Evolutionary conservation across 2,113 vertebrate species (phyloP).

Genomic region (Tretioscincus oriximinensis): DNA sequence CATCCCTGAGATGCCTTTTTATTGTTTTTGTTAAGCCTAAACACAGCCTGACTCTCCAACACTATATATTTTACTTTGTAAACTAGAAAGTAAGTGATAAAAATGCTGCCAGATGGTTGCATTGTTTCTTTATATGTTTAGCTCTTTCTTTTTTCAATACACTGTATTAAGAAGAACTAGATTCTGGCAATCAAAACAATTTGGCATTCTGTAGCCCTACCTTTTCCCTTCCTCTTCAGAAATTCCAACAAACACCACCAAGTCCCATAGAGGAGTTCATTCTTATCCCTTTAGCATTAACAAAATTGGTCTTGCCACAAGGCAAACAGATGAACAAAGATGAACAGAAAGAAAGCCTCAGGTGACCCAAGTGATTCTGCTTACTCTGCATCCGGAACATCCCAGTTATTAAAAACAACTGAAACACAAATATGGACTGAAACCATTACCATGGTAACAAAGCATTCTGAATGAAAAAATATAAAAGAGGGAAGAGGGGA

Average conservation of each 20-base stretch:
- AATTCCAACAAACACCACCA: constrained; percentile 28
- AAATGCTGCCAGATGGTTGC: neutral
- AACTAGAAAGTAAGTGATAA: neutral
- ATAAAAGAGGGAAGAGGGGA: constrained; percentile 35
- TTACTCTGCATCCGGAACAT: constrained; percentile 8
- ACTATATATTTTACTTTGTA: neutral
- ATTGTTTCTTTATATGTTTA: neutral
- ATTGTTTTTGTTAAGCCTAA: no score
- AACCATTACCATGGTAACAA: constrained; percentile 67
- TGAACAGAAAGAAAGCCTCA: neutral
- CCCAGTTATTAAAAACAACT: constrained; percentile 27
- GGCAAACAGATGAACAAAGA: neutral
- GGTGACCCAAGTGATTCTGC: constrained; percentile 34
- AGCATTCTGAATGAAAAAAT: constrained; percentile 47
- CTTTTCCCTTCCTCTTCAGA: constrained; percentile 9
- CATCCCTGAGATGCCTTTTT: no score
- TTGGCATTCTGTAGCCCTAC: neutral
- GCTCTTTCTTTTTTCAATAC: neutral
- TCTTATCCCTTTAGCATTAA: constrained; percentile 33
- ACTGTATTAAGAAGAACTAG: neutral
- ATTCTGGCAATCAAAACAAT: neutral
- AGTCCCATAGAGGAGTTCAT: constrained; percentile 16
- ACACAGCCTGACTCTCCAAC: neutral
- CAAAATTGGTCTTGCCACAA: neutral
- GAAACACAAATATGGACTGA: constrained; percentile 52